Percentiles rank a stretch among this genome's conserved stretches.
These are phyloP conservation scores for Agrilus planipennis DNA, from an alignment of 1,140 invertebrate species.

Conservation along the genomic window DNA sequence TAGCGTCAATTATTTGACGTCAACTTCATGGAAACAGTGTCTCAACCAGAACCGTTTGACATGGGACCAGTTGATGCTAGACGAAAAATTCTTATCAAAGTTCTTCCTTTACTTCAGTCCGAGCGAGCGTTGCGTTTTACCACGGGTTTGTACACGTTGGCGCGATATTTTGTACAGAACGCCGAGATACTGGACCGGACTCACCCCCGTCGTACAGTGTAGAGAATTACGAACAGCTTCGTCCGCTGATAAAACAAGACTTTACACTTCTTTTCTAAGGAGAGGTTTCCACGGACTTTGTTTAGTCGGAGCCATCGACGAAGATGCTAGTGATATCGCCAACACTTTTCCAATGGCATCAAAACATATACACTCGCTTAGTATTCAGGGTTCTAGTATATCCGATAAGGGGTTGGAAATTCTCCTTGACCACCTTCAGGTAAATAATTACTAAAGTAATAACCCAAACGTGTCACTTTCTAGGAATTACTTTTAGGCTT, in stretches of 20 bases:
- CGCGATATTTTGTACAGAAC: constrained; percentile 72
- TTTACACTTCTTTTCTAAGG: constrained; percentile 71
- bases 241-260: constrained; percentile 52
- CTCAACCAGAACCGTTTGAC: constrained; percentile 41
- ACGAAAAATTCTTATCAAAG: constrained; percentile 69
- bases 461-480: background rate
- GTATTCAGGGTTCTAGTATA: constrained; percentile 73
- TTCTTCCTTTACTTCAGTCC: constrained; percentile 81
- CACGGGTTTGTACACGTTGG: constrained; percentile 66
- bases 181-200: constrained; percentile 70
- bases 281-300: constrained; percentile 77
- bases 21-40: too few species aligned
- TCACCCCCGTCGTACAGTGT: constrained; percentile 72
- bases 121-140: constrained; percentile 61
- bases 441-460: constrained; percentile 20
- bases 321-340: constrained; percentile 78
- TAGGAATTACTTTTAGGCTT: constrained; percentile 45
- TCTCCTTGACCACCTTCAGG: constrained; percentile 74
- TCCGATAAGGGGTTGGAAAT: constrained; percentile 79
- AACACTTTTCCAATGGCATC: constrained; percentile 70
- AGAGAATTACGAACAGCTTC: constrained; percentile 57
- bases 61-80: constrained; percentile 66
- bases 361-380: constrained; percentile 70
- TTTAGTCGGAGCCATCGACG: constrained; percentile 73
- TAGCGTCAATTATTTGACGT: too few species aligned